phyloP scores from a whole-genome alignment of 2,113 vertebrate species.

The Lophura nycthemera region DNA sequence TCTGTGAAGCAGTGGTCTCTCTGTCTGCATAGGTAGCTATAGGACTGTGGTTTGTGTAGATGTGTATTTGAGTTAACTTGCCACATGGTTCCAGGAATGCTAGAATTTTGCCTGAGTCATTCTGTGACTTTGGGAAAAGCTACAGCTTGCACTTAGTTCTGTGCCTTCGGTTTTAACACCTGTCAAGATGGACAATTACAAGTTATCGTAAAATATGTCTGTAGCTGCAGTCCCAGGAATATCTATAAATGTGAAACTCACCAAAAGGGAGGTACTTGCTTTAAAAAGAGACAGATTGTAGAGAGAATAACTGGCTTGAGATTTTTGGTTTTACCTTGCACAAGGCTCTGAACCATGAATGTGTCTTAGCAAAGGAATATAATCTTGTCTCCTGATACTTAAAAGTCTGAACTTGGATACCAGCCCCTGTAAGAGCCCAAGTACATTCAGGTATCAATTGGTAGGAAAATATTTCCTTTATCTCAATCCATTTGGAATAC shows the following conservation, averaged over 20 bases:
- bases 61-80: background rate
- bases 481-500: background rate
- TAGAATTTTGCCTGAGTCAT: background rate
- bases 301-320: background rate
- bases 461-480: background rate
- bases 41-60: rapidly evolving
- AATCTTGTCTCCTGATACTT: slow-evolving; percentile 10
- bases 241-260: background rate
- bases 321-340: background rate
- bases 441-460: background rate
- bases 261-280: background rate
- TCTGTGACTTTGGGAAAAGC: background rate
- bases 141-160: background rate
- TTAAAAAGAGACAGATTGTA: background rate
- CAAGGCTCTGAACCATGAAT: background rate
- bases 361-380: slow-evolving; percentile 25
- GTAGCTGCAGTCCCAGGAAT: background rate
- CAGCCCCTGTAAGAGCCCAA: background rate
- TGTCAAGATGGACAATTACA: background rate
- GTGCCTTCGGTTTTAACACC: background rate
- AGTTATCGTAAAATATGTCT: background rate
- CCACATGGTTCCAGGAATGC: background rate
- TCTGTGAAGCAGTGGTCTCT: background rate
- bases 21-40: background rate
- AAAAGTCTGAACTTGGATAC: background rate